Evolutionary conservation across 2,113 vertebrate genomes (phyloP).

Genomic region (Charina bottae): DNA sequence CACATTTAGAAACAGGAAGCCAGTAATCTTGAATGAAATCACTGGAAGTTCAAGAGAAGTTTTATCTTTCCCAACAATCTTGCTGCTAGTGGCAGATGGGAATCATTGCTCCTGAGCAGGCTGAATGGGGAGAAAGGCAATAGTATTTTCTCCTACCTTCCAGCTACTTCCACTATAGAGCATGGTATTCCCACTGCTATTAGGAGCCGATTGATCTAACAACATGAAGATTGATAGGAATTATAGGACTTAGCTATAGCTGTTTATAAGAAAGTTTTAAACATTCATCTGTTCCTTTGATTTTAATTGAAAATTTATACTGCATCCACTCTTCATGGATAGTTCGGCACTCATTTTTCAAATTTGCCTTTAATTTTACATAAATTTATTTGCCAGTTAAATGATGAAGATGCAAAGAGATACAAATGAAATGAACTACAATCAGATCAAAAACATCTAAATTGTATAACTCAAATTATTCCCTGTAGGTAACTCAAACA

Average conservation of each 20-base stretch:
- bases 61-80: neutral
- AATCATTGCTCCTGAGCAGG: neutral
- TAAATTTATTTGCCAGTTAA: neutral
- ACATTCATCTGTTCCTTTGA: neutral
- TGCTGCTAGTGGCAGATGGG: neutral
- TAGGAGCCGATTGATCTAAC: neutral
- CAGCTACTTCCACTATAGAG: neutral
- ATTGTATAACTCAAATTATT: neutral
- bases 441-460: neutral
- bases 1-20: neutral
- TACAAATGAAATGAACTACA: neutral
- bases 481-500: neutral
- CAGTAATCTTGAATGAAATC: neutral
- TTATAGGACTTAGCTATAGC: neutral
- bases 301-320: neutral
- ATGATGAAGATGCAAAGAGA: neutral
- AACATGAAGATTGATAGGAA: neutral
- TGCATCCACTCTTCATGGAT: neutral
- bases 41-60: neutral
- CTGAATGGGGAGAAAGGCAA: neutral
- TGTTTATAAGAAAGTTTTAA: neutral
- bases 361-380: neutral
- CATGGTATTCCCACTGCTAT: neutral
- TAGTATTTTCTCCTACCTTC: neutral
- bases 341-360: neutral